Percentiles rank a stretch among this genome's conserved stretches.
Conservation (phyloP, 2,888 invertebrate genomes). For the Polylopha cassiicola region DNA sequence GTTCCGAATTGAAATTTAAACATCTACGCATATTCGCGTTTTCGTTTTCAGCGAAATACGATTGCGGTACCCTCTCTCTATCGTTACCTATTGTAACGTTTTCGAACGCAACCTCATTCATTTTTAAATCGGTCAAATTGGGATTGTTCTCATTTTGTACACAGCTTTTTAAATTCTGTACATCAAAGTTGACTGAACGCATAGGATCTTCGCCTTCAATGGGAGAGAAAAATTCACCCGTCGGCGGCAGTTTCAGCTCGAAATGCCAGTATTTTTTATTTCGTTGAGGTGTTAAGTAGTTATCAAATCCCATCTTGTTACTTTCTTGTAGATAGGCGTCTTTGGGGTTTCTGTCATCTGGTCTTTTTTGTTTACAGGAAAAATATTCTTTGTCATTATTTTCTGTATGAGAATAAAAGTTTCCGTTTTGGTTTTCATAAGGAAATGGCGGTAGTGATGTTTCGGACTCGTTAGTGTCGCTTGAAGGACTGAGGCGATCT, state of each 20-base stretch:
- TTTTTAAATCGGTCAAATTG: slow-evolving; percentile 50
- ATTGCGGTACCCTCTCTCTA: slow-evolving; percentile 49
- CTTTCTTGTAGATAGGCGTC: slow-evolving; percentile 60
- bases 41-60: slow-evolving; percentile 60
- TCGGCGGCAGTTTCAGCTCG: slow-evolving; percentile 66
- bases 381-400: slow-evolving; percentile 59
- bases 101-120: slow-evolving; percentile 47
- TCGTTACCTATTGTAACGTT: slow-evolving; percentile 35
- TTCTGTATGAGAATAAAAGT: slow-evolving; percentile 54
- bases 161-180: slow-evolving; percentile 55
- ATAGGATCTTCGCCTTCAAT: slow-evolving; percentile 59
- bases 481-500: slow-evolving; percentile 65
- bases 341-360: slow-evolving; percentile 48
- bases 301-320: slow-evolving; percentile 59
- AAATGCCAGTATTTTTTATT: slow-evolving; percentile 69
- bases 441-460: slow-evolving; percentile 62
- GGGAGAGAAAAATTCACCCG: slow-evolving; percentile 61
- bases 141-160: slow-evolving; percentile 62
- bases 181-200: slow-evolving; percentile 53
- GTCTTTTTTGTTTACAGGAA: slow-evolving; percentile 59
- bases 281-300: slow-evolving; percentile 53
- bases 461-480: slow-evolving; percentile 70
- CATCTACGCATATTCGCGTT: slow-evolving; percentile 57
- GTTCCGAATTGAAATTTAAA: slow-evolving; percentile 74
- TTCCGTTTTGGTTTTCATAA: slow-evolving; percentile 56